Conservation (phyloP, 2,797 vertebrate genomes). For the Nothura maculosa region DNA sequence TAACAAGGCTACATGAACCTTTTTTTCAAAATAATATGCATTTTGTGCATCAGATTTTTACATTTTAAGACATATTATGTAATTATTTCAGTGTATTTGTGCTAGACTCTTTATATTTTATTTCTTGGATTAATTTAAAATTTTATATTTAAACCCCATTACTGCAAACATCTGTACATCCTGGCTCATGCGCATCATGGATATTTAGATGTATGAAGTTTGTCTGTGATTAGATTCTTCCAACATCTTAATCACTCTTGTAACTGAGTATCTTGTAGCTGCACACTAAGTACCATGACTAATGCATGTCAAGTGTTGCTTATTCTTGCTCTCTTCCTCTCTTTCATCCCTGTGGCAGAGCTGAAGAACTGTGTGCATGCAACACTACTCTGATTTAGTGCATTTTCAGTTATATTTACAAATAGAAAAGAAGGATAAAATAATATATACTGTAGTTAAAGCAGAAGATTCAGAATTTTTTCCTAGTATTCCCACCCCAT, state of each 20-base stretch:
- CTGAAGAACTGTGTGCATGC: not conserved
- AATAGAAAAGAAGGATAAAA: not conserved
- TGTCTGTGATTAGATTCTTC: not conserved
- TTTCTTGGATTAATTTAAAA: not conserved
- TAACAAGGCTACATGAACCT: not conserved
- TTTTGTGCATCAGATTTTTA: not conserved
- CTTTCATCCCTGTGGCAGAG: not conserved
- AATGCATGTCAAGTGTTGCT: conserved; percentile 7
- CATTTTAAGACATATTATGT: not conserved
- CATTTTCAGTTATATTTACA: not conserved
- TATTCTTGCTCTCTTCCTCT: conserved; percentile 14
- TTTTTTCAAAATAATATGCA: not conserved
- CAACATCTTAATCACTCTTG: conserved; percentile 10
- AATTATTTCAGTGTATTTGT: not conserved
- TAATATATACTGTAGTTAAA: not conserved
- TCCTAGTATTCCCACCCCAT: not conserved
- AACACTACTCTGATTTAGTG: conserved; percentile 11
- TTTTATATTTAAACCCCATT: not conserved
- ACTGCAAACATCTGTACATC: not conserved
- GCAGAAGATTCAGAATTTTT: not conserved
- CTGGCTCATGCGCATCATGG: not conserved
- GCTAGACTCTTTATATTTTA: not conserved
- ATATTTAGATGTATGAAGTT: not conserved
- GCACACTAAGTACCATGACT: not conserved
- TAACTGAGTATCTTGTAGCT: conserved; percentile 26